Evolutionary conservation across 2,888 invertebrate genomes (phyloP).

Genomic region (Sarcophaga caerulescens): DNA sequence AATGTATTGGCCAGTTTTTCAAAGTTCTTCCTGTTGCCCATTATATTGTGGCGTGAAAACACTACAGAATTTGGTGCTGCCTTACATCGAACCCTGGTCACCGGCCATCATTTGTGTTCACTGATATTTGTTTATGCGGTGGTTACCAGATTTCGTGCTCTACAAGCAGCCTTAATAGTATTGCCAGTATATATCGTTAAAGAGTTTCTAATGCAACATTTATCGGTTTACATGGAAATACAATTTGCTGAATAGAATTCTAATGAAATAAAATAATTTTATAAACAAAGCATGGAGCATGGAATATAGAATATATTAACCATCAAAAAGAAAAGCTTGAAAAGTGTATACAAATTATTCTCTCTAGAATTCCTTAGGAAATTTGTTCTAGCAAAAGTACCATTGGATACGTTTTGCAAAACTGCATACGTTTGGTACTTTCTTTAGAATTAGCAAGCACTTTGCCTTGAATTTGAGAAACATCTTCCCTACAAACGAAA

Average conservation of each 20-base stretch:
- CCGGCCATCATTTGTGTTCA: slow-evolving; percentile 85
- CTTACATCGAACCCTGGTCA: slow-evolving; percentile 84
- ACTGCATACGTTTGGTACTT: no score
- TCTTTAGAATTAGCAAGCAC: no score
- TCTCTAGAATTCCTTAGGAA: no score
- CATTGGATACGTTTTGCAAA: no score
- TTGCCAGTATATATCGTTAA: slow-evolving; percentile 74
- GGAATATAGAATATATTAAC: no score
- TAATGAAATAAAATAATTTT: background rate
- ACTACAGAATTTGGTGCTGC: slow-evolving; percentile 79
- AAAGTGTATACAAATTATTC: no score
- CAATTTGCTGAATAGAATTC: slow-evolving; percentile 40
- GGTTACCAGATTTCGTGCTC: slow-evolving; percentile 69
- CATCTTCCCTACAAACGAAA: no score
- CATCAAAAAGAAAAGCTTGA: no score
- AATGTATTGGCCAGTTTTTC: slow-evolving; percentile 84
- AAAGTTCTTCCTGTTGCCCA: slow-evolving; percentile 84
- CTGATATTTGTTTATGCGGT: slow-evolving; percentile 84
- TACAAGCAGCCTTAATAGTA: slow-evolving; percentile 72
- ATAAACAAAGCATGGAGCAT: background rate
- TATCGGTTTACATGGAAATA: slow-evolving; percentile 71
- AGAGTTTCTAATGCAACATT: slow-evolving; percentile 73
- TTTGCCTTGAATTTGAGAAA: no score
- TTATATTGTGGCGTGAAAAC: slow-evolving; percentile 84
- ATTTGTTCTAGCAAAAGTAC: no score